A percentile compares a stretch with the other conserved stretches of the same genome.
These are phyloP conservation scores for Nephrotoma appendiculata DNA, from an alignment of 2,888 invertebrate genomes.

Conservation along the genomic window DNA sequence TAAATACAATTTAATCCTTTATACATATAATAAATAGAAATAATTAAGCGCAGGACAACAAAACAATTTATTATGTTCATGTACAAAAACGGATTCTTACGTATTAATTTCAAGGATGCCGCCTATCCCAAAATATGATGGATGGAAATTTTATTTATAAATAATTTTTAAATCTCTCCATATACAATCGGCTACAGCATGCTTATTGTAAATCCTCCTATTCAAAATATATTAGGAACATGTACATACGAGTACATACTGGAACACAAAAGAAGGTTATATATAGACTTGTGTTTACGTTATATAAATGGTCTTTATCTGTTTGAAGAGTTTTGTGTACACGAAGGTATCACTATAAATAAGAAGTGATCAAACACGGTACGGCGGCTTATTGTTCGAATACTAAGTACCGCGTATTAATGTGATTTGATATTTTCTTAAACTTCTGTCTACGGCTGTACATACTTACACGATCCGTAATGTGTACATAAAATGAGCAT, in stretches of 20 bases:
- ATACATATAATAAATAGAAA: neutral
- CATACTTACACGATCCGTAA: neutral
- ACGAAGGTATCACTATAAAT: too few species aligned
- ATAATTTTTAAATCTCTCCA: neutral
- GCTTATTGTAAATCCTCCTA: neutral
- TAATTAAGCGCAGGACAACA: neutral
- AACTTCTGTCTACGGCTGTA: neutral
- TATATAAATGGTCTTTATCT: neutral
- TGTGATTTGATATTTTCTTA: neutral
- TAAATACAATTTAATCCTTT: neutral
- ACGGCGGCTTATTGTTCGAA: neutral
- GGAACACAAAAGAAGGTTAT: neutral
- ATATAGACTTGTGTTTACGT: neutral
- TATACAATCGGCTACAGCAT: neutral
- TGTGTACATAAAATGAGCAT: neutral
- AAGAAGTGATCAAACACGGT: too few species aligned
- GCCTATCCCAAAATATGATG: neutral
- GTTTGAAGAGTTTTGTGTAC: neutral
- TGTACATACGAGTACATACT: neutral
- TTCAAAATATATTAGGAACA: neutral
- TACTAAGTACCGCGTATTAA: neutral
- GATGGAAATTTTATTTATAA: neutral
- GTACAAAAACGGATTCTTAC: neutral
- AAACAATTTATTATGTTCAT: neutral
- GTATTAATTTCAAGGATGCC: neutral